Evolutionary conservation across 2,113 vertebrate genomes (phyloP), one percentile per base, ranked within the genome.

Genomic region (Oreochromis aureus): DNA sequence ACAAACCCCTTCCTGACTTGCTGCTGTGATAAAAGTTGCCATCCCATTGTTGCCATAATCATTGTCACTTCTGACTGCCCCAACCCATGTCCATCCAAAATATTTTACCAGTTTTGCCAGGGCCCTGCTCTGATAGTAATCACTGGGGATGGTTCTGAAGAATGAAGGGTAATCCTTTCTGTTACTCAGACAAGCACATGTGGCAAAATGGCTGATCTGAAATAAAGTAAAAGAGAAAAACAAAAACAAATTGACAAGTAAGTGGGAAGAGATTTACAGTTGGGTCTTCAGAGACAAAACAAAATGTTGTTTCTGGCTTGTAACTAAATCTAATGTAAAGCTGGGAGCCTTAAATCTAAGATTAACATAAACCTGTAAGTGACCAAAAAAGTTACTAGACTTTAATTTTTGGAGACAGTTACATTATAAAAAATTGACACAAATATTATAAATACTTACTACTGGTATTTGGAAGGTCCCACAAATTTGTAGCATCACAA

Each of bases 71-170:
- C 95, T 93, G 24, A 97, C 92, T n/a, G 95, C 89, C 10, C 96
- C 96, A 12, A 97, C 95, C 96, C 96, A 97, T 0, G 95, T 96
- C 96, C 96, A 97, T 78, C 95, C 96, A 87, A 97, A 96, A 66
- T 95, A 94, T 34, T 96, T 96, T 1, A 97, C 90, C 27, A 97
- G 87, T 88, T 96, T 94, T 10, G 95, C 96, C 83, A 97, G 82
- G 2, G 96, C 96, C 92, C 95, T 95, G 94, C 95, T 96, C 86
- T 97, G 96, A 85, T 95, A 96, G 66, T 95, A 95, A 88, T 97
- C 96, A 89, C 96, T 97, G 27, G 96, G 96, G n/a, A 97, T 96
- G 36, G 96, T 97, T 90, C 96, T 95, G 88, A 96, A 97, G 86
- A 97, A 97, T 12, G 95, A 93, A 5, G 96, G 94, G 36, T 94